phyloP scores from a whole-genome alignment of 2,113 vertebrate species.

The Abramis brama region DNA sequence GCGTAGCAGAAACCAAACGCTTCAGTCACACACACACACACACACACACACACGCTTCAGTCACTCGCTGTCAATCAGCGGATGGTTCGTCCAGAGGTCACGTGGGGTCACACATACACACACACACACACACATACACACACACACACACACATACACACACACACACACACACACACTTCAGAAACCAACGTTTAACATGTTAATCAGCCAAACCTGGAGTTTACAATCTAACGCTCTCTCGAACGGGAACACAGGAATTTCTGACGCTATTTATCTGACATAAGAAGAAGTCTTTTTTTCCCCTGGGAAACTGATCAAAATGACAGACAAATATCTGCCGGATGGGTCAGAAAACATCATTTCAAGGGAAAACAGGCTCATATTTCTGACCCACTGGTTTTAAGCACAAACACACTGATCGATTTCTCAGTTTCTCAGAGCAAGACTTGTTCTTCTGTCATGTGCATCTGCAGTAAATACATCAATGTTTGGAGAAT shows the following conservation, averaged over 20 bases:
- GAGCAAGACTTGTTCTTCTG: no score
- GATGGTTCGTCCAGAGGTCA: not conserved
- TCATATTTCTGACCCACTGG: not conserved
- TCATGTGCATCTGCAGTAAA: not conserved
- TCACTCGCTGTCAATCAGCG: not conserved
- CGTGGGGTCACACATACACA: no score
- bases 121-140: no score
- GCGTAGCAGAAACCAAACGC: not conserved
- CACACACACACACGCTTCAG: not conserved
- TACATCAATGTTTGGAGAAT: not conserved
- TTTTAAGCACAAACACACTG: not conserved
- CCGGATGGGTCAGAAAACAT: not conserved
- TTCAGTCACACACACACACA: no score
- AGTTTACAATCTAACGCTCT: no score
- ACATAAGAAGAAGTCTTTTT: no score
- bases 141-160: no score
- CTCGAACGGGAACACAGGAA: no score
- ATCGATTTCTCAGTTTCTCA: not conserved
- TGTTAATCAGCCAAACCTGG: not conserved
- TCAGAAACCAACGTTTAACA: no score
- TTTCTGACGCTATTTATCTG: no score
- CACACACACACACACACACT: no score
- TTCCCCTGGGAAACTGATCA: no score
- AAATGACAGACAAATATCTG: not conserved
- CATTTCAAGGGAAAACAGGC: not conserved